Evolutionary conservation across 2,113 vertebrate species (phyloP).

Genomic region (Clarias batrachus): DNA sequence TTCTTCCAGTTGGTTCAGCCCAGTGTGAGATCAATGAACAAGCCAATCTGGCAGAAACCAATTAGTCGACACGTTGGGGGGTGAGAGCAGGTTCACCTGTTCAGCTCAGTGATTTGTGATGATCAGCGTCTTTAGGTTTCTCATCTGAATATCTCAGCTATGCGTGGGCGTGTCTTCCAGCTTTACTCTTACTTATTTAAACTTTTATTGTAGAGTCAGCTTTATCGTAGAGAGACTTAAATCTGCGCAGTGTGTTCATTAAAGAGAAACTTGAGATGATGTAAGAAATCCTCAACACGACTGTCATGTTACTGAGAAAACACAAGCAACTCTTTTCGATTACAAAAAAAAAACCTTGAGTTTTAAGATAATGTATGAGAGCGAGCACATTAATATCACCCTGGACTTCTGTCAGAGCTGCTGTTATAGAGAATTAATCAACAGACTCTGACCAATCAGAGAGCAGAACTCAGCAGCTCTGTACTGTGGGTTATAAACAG

Average conservation of each 20-base stretch:
- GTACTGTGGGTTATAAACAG: not conserved
- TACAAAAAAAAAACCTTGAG: too few species aligned
- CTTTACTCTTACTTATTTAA: not conserved
- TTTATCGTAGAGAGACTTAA: not conserved
- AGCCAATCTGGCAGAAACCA: not conserved
- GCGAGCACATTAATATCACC: not conserved
- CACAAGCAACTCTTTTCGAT: not conserved
- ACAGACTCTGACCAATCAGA: not conserved
- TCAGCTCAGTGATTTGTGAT: not conserved
- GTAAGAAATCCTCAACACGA: not conserved
- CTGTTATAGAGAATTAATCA: not conserved
- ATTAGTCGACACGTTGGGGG: not conserved
- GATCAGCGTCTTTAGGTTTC: not conserved
- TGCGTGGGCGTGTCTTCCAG: not conserved
- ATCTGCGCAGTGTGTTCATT: not conserved
- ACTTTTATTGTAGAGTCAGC: not conserved
- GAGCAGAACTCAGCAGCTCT: not conserved
- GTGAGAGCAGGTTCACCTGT: not conserved
- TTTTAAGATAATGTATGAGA: not conserved
- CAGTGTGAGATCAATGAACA: conserved; percentile 22
- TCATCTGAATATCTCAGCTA: not conserved
- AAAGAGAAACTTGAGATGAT: not conserved
- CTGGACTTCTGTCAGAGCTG: not conserved
- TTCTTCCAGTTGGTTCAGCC: not conserved
- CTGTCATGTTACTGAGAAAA: not conserved